Base-by-base conservation (phyloP, 2,888 invertebrate species). In the Celastrina argiolus region DNA sequence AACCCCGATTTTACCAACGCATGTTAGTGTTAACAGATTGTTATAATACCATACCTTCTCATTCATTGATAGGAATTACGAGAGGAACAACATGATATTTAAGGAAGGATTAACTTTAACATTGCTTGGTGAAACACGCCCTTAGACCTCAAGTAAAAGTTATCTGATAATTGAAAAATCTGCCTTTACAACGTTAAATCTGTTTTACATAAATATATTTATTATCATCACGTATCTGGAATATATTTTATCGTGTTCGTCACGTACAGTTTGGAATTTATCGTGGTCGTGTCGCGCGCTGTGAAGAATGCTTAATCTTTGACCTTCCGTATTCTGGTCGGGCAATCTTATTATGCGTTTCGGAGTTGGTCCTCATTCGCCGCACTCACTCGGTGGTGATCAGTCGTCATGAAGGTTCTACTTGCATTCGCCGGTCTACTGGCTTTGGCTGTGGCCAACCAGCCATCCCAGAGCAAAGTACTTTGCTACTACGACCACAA, bases 401-500 rank as follows among this genome's bases (percentile, higher is more conserved):
- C 83, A 81, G 84, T 79, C 86, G 77, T 72, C 72, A 89, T 87
- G 88, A 83, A 83, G 78, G 72, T 77, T 66, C 74, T 87, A 31
- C 41, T 84, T 61, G 75, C 79, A 65, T 71, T 87, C 68, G 81
- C 82, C 70, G 85, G 82, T 66, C 73, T 85, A 4, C 69, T 85
- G 71, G 74, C 74, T 34, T 34, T 74, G 31, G 85, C 86, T 72
- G 75, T 81, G n/a, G 81, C 85, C 41, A 78, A 79, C 83, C 87
- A 34, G 81, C 85, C 6, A 76, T 81, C 88, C 31, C 91, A 91
- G 68, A 84, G 83, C 76, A 95, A 94, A 86, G 93, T 95, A 63
- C 87, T 95, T 75, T 95, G 95, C 80, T 95, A 93, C 81, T 95
- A 95, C 85, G 94, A 95, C 82, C 94, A 94, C 83, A 93, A 92